A percentile compares a stretch with the other conserved stretches of the same genome.
phyloP scores from a whole-genome alignment of 1,140 invertebrate genomes.

The Drosophila eugracilis region DNA sequence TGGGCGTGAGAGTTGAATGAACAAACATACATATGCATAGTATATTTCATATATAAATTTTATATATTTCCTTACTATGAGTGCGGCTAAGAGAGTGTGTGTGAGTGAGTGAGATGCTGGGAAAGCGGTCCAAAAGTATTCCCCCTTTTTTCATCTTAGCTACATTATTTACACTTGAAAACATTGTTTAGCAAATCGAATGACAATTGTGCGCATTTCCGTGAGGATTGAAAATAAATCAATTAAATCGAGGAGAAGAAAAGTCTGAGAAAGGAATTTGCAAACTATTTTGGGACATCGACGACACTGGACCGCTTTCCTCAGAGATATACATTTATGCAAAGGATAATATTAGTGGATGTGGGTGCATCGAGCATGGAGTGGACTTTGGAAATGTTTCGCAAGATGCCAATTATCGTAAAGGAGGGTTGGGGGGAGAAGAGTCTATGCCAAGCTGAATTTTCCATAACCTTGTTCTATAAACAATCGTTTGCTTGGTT shows the following conservation, averaged over 20 bases:
- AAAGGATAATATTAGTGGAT: slow-evolving; percentile 7
- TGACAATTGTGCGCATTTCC: slow-evolving; percentile 73
- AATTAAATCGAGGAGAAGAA: slow-evolving; percentile 9
- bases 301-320: slow-evolving; percentile 12
- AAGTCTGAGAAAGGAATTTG: slow-evolving; percentile 5
- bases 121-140: slow-evolving; percentile 31
- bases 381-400: slow-evolving; percentile 31
- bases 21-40: slow-evolving; percentile 69
- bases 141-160: slow-evolving; percentile 18
- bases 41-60: slow-evolving; percentile 49
- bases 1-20: slow-evolving; percentile 67
- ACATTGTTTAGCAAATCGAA: slow-evolving; percentile 45
- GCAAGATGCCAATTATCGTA: slow-evolving; percentile 23
- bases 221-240: slow-evolving; percentile 25
- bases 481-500: slow-evolving; percentile 52
- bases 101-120: slow-evolving; percentile 14
- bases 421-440: no score
- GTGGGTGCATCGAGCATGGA: slow-evolving; percentile 10
- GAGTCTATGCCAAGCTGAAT: slow-evolving; percentile 27
- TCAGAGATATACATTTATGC: slow-evolving; percentile 32
- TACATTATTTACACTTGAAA: slow-evolving; percentile 73
- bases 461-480: slow-evolving; percentile 38
- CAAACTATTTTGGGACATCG: slow-evolving; percentile 9
- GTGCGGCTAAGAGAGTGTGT: slow-evolving; percentile 57
- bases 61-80: slow-evolving; percentile 50